Percentiles rank a stretch among this genome's conserved stretches.
Conservation (phyloP, 2,888 invertebrate species). For the Drosophila dives region DNA sequence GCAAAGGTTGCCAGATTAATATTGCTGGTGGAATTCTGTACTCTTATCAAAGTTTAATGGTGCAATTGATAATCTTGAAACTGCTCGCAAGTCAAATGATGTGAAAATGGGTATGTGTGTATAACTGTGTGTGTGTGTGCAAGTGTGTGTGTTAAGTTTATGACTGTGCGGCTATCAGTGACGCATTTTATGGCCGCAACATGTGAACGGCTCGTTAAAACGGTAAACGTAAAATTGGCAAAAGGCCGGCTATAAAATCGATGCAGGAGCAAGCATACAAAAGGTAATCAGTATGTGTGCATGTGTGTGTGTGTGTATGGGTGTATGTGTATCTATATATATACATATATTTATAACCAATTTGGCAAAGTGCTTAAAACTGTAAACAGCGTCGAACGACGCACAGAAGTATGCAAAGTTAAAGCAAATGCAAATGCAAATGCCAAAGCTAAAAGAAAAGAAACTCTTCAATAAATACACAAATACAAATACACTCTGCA, state of each 20-base stretch:
- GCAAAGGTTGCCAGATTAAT: constrained; percentile 15
- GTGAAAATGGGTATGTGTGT: constrained; percentile 53
- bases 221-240: constrained; percentile 64
- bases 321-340: constrained; percentile 9
- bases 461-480: constrained; percentile 22
- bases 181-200: constrained; percentile 51
- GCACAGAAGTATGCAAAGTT: constrained; percentile 69
- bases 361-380: constrained; percentile 76
- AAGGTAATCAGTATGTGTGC: constrained; percentile 16
- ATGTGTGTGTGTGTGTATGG: constrained; percentile 1
- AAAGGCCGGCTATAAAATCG: constrained; percentile 68
- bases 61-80: constrained; percentile 64
- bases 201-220: constrained; percentile 69
- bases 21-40: constrained; percentile 6
- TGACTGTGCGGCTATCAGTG: constrained; percentile 52
- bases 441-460: constrained; percentile 27
- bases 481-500: constrained; percentile 1
- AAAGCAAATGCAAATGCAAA: constrained; percentile 49
- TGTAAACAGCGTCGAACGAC: constrained; percentile 56
- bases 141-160: constrained; percentile 43
- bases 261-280: constrained; percentile 51
- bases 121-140: constrained; percentile 14
- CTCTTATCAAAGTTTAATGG: constrained; percentile 67
- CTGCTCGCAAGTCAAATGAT: constrained; percentile 67
- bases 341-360: constrained; percentile 70